phyloP scores from a whole-genome alignment of 2,797 vertebrate genomes.

The Lophius americanus region DNA sequence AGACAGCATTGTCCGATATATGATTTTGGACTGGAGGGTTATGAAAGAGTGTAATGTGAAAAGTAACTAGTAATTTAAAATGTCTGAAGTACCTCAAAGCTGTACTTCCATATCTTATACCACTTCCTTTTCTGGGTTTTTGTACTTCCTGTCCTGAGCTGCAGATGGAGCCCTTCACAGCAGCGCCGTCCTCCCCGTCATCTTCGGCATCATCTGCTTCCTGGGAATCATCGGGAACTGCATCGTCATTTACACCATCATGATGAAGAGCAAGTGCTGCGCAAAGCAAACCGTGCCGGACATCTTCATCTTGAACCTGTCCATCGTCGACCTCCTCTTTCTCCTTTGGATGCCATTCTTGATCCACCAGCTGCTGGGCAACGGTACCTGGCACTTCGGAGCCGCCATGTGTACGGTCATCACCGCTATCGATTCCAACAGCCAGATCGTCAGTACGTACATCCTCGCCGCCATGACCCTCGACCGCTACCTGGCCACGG shows the following conservation, averaged over 20 bases:
- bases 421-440: constrained; percentile 88
- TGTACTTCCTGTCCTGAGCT: constrained; percentile 33
- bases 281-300: constrained; percentile 86
- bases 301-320: constrained; percentile 88
- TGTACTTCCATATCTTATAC: too few relatives aligned
- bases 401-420: constrained; percentile 86
- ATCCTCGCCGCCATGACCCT: constrained; percentile 89
- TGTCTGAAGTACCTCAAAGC: too few relatives aligned
- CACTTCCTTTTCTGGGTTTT: too few relatives aligned
- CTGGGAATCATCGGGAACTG: constrained; percentile 85
- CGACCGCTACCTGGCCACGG: constrained; percentile 88
- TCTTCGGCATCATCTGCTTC: constrained; percentile 88
- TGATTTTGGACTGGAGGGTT: background rate
- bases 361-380: constrained; percentile 89
- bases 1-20: background rate
- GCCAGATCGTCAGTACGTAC: constrained; percentile 90
- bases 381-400: constrained; percentile 88
- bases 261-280: constrained; percentile 85
- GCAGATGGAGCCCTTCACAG: constrained; percentile 64
- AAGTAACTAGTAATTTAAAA: background rate
- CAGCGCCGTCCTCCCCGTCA: constrained; percentile 81
- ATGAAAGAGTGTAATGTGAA: background rate
- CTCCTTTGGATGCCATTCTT: constrained; percentile 90
- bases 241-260: constrained; percentile 86
- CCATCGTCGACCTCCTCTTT: constrained; percentile 87